Conservation (phyloP, 2,113 vertebrate species). For the Pantherophis guttatus region DNA sequence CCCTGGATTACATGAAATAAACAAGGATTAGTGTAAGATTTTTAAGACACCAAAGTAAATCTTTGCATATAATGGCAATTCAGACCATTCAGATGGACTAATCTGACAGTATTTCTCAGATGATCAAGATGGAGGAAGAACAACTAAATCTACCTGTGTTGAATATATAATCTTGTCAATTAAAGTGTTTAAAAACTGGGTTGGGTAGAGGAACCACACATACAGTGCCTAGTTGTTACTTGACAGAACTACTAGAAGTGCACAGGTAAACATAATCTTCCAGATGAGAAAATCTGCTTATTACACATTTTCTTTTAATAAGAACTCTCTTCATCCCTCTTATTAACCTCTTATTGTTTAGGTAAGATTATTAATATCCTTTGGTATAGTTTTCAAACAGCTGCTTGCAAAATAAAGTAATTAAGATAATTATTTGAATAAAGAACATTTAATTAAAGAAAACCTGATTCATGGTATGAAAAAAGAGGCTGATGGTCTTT, state of each 20-base stretch:
- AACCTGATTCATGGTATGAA: background rate
- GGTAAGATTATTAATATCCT: background rate
- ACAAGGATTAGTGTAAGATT: background rate
- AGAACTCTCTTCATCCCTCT: background rate
- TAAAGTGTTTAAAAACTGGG: background rate
- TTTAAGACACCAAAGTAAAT: background rate
- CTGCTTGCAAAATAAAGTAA: background rate
- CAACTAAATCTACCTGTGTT: too few species aligned
- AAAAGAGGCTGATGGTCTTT: background rate
- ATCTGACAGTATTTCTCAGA: background rate
- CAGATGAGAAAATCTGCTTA: background rate
- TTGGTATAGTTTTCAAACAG: background rate
- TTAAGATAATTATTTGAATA: background rate
- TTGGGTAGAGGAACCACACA: background rate
- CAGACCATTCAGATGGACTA: background rate
- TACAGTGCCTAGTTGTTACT: background rate
- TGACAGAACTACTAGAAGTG: background rate
- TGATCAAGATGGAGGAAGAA: background rate
- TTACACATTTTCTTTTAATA: background rate
- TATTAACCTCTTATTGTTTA: background rate
- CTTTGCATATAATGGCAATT: background rate
- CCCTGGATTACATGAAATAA: background rate
- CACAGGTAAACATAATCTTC: background rate
- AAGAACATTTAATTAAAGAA: background rate
- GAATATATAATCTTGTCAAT: background rate